Conservation (phyloP, 2,888 invertebrate genomes). For the Luffia ferchaultella region DNA sequence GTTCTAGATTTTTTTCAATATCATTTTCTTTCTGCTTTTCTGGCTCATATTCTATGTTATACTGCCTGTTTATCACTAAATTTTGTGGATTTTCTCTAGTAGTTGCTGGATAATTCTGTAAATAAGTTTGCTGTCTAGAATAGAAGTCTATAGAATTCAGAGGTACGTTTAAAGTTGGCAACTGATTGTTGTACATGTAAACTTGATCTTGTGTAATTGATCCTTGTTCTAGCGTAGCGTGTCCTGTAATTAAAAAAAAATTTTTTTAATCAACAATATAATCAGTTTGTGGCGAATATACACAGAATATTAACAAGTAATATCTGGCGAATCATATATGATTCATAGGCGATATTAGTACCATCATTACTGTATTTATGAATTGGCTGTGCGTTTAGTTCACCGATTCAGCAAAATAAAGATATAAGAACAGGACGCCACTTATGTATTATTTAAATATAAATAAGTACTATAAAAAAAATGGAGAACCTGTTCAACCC, state of each 20-base stretch:
- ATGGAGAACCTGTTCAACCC: too few relatives aligned
- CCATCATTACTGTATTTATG: too few relatives aligned
- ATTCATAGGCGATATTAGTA: too few relatives aligned
- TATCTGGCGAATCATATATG: too few relatives aligned
- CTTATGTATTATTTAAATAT: too few relatives aligned
- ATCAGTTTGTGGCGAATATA: too few relatives aligned
- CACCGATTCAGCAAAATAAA: too few relatives aligned
- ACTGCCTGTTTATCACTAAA: constrained; percentile 40
- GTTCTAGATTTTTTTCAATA: background rate
- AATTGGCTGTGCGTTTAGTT: too few relatives aligned
- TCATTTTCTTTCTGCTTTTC: background rate
- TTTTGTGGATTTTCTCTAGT: constrained; percentile 48
- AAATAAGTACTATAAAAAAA: too few relatives aligned
- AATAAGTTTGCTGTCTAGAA: constrained; percentile 33
- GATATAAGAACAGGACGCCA: too few relatives aligned
- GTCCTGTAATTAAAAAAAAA: constrained; percentile 32
- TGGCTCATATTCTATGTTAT: background rate
- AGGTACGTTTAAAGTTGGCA: constrained; percentile 23
- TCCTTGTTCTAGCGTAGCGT: constrained; percentile 25
- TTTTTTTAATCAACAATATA: background rate
- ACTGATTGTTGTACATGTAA: constrained; percentile 37
- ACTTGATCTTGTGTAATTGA: constrained; percentile 30
- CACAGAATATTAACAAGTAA: too few relatives aligned
- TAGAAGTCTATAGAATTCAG: constrained; percentile 35
- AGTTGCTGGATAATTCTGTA: constrained; percentile 29